A percentile compares a stretch with the other conserved stretches of the same genome.
These are phyloP conservation scores for Gymnocypris eckloni DNA, from an alignment of 2,797 vertebrate species.

Conservation along the genomic window DNA sequence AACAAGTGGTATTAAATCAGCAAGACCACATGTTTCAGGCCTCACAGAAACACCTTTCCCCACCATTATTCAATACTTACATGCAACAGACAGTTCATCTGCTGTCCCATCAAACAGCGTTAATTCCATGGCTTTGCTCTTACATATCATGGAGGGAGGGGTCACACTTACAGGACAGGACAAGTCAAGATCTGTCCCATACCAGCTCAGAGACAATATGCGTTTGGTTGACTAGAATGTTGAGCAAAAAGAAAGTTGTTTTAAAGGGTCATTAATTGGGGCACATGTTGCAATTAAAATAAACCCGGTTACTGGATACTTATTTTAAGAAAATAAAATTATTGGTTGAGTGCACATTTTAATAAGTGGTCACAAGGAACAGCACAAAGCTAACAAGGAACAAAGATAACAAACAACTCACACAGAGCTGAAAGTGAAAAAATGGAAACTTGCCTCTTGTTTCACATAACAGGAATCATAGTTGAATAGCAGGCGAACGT, in stretches of 20 bases:
- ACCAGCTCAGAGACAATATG: slow-evolving; percentile 53
- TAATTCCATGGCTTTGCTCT: background rate
- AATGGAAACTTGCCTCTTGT: background rate
- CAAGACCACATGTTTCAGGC: background rate
- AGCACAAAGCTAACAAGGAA: background rate
- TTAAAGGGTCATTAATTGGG: background rate
- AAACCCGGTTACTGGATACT: background rate
- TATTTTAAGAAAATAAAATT: too few relatives aligned
- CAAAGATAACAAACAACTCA: background rate
- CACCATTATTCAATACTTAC: background rate
- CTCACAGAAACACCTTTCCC: background rate
- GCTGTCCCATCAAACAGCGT: background rate
- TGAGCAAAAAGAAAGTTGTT: background rate
- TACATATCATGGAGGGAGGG: background rate
- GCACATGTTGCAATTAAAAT: background rate
- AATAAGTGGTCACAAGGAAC: too few relatives aligned
- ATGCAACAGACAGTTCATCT: slow-evolving; percentile 10
- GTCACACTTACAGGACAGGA: background rate
- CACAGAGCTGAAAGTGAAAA: fast-evolving
- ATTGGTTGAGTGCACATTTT: too few relatives aligned
- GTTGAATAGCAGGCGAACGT: slow-evolving; percentile 5
- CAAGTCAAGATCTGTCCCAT: background rate
- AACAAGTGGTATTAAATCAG: slow-evolving; percentile 19
- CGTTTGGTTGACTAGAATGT: background rate
- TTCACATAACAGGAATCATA: slow-evolving; percentile 31